phyloP scores from a whole-genome alignment of 2,888 invertebrate species.

The Pseudoips prasinana region DNA sequence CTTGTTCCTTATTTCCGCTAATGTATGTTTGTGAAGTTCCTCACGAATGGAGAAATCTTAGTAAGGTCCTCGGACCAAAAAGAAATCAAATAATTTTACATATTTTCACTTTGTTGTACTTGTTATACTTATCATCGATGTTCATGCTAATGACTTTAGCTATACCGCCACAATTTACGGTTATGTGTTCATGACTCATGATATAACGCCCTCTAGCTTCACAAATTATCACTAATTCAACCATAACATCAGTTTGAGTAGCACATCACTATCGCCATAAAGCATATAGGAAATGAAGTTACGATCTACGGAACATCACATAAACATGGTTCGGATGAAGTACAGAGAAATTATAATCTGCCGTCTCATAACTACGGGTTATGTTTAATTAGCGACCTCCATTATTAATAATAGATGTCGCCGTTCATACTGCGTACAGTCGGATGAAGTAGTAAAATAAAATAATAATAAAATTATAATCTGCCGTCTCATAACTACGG shows the following conservation, averaged over 20 bases:
- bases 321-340: slow-evolving; percentile 30
- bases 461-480: slow-evolving; percentile 72
- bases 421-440: slow-evolving; percentile 7
- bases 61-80: too few relatives aligned
- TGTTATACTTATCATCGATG: too few relatives aligned
- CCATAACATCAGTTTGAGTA: slow-evolving; percentile 7
- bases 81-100: too few relatives aligned
- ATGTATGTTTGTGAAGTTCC: too few relatives aligned
- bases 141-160: too few relatives aligned
- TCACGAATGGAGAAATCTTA: too few relatives aligned
- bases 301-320: slow-evolving; percentile 16
- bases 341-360: slow-evolving; percentile 69
- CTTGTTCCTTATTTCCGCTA: too few relatives aligned
- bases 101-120: too few relatives aligned
- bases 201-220: slow-evolving; percentile 2
- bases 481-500: slow-evolving; percentile 52
- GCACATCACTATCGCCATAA: slow-evolving; percentile 26
- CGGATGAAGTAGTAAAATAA: slow-evolving; percentile 45
- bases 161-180: too few relatives aligned
- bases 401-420: slow-evolving; percentile 45
- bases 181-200: too few relatives aligned
- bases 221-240: slow-evolving; percentile 19
- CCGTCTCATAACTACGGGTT: slow-evolving; percentile 57
- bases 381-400: slow-evolving; percentile 55
- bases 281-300: slow-evolving; percentile 23